These are phyloP conservation scores for Pygoscelis adeliae DNA, from an alignment of 2,113 vertebrate genomes.

Conservation along the genomic window DNA sequence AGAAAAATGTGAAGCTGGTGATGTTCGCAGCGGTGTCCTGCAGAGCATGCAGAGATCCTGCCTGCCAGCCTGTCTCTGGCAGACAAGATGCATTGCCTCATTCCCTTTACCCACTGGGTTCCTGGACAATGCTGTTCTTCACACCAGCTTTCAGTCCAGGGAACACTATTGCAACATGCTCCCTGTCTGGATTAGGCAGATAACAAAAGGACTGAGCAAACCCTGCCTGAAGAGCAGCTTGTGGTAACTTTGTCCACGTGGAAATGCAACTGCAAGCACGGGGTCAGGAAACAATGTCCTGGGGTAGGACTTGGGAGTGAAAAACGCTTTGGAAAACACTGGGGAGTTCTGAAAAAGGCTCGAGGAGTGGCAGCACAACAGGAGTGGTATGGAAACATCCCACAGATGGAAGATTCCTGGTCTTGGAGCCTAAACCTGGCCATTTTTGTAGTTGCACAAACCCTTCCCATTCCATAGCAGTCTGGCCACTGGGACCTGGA, in stretches of 20 bases:
- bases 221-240: neutral
- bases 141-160: neutral
- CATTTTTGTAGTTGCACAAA: neutral
- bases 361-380: neutral
- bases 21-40: neutral
- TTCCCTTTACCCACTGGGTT: neutral
- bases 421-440: neutral
- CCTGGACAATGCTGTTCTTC: neutral
- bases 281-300: neutral
- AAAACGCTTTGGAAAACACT: neutral
- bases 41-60: neutral
- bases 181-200: neutral
- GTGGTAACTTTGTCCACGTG: neutral
- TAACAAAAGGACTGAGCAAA: neutral
- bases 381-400: neutral
- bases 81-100: neutral
- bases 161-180: rapidly evolving
- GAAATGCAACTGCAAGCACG: neutral
- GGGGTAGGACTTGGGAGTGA: neutral
- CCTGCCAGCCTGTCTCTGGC: neutral
- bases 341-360: neutral
- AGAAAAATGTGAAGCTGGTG: neutral
- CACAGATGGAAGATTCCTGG: neutral
- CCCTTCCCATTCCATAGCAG: neutral
- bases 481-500: neutral